These are phyloP conservation scores for Indicator maculatus DNA, from an alignment of 2,113 vertebrate genomes.

Conservation along the genomic window DNA sequence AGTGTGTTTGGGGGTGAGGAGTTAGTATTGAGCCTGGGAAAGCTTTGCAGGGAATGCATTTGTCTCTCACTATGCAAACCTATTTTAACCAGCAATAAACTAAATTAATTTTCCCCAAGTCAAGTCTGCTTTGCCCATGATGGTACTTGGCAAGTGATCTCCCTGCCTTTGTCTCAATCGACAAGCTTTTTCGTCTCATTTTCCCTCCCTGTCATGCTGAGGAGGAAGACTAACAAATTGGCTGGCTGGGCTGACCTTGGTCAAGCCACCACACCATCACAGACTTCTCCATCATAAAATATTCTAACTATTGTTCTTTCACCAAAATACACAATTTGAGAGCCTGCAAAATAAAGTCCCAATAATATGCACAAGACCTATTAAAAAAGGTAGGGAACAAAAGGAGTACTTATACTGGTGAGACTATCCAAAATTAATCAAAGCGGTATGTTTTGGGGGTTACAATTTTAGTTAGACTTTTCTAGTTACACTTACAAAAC, in stretches of 20 bases:
- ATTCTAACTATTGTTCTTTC: not conserved
- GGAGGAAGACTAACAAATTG: not conserved
- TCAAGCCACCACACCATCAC: not conserved
- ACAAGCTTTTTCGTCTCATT: not conserved
- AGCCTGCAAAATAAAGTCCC: not conserved
- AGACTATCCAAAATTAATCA: not conserved
- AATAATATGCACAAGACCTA: not conserved
- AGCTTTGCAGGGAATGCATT: not conserved
- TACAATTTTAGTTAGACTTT: not conserved
- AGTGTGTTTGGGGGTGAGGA: not conserved
- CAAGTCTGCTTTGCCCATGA: not conserved
- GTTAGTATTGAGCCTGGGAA: not conserved
- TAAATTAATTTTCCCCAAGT: not conserved
- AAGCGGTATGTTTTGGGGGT: not conserved
- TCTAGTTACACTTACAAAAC: not conserved
- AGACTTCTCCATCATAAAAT: not conserved
- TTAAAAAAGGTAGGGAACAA: not conserved
- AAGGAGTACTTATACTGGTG: not conserved
- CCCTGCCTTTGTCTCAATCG: accelerated
- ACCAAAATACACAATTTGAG: not conserved
- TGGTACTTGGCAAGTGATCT: not conserved
- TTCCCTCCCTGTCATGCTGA: not conserved
- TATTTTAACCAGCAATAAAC: not conserved
- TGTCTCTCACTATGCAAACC: not conserved
- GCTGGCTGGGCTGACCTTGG: not conserved